Conservation (phyloP, 2,888 invertebrate genomes). For the Noctua fimbriata region DNA sequence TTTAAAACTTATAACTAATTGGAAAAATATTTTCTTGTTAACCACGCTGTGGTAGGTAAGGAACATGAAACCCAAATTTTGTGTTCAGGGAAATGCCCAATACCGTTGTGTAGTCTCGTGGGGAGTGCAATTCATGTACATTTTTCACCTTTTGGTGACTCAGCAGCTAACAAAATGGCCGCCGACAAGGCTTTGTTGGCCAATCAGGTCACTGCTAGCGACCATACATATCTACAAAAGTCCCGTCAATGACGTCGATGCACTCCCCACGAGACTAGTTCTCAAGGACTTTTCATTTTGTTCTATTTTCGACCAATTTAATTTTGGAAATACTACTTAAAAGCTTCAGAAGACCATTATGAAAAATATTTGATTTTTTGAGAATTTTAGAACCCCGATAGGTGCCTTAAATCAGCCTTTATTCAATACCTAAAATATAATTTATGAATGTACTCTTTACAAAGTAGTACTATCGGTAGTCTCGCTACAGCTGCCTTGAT, state of each 20-base stretch:
- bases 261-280: constrained; percentile 89
- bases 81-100: constrained; percentile 90
- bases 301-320: constrained; percentile 79
- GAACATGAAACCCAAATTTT: constrained; percentile 90
- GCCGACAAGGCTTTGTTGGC: constrained; percentile 89
- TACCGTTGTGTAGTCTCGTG: constrained; percentile 91
- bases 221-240: constrained; percentile 86
- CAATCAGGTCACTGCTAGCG: constrained; percentile 83
- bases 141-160: constrained; percentile 92
- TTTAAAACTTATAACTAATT: constrained; percentile 60
- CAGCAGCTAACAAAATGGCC: constrained; percentile 92
- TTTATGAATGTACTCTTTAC: constrained; percentile 88
- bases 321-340: constrained; percentile 69
- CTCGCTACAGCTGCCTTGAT: constrained; percentile 78
- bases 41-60: constrained; percentile 81
- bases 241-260: constrained; percentile 85
- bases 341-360: constrained; percentile 29
- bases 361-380: constrained; percentile 35
- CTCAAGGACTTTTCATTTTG: constrained; percentile 89
- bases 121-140: constrained; percentile 90
- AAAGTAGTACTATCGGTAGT: constrained; percentile 88
- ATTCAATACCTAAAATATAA: constrained; percentile 79
- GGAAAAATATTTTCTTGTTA: constrained; percentile 74
- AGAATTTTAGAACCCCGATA: constrained; percentile 3
- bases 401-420: constrained; percentile 1